Base-by-base conservation (phyloP, 64 coral and sea anemone genomes). In the Orbicella faveolata region DNA sequence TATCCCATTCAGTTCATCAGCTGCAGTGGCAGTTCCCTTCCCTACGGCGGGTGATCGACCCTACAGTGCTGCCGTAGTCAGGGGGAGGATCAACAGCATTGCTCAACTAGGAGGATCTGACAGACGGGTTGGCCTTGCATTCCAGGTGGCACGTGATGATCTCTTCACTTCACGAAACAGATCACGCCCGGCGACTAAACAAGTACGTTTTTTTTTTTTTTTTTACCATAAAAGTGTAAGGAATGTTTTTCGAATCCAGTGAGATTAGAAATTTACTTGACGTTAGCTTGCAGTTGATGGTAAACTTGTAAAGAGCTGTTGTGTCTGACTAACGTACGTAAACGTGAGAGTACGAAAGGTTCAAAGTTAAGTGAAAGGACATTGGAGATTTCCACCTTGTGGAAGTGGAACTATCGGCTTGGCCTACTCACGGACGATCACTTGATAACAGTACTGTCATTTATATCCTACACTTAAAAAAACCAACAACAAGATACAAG, bases 121-220 rank as follows among this genome's bases (percentile, higher is more conserved):
- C 6, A 90, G 88, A 73, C 75, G 80, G 79, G 86, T 96, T 10
- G 78, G 93, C 65, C 84, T 8, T 34, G 94, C 81, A 54, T 74
- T 96, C 21, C 78, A 93, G 21, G 13, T 82, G 16, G 91, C 91
- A 59, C 36, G 64, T 16, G 34, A 52, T 76, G 74, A 83, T 17
- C 65, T 96, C 4, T 96, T 93, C 69, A 89, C 83, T 36, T 53
- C 57, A 54, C 65, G 75, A 21, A 86, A 93, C 55, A 87, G 91
- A 61, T 83, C 91, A 5, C 83, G 94, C 1, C 61, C 73, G 52
- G 63, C 88, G 13, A 79, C 91, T 26, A 84, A 83, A 80, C 79
- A 87, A 88, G 94, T 96, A 90, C 36, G 73, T 57, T 57, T 11
- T 57, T 57, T 57, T 57, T 57, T 57, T 57, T 1, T 57, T 57